A percentile compares a stretch with the other conserved stretches of the same genome.
Evolutionary conservation across 2,797 vertebrate genomes (phyloP).

Genomic region (Pangasius krempfi): DNA sequence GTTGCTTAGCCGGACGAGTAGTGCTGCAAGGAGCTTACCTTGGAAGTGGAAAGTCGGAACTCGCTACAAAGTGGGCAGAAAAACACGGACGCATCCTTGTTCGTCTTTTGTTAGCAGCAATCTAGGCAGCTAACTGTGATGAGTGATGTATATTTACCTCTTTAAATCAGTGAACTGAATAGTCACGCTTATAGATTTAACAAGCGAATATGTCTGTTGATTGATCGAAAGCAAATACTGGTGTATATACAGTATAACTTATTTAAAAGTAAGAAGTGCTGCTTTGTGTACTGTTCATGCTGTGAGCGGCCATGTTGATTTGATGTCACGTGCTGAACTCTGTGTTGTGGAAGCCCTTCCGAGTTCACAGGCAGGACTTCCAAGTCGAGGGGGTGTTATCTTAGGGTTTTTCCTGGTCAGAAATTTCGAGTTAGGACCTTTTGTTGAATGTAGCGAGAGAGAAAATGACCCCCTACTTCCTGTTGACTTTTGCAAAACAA

Average conservation of each 20-base stretch:
- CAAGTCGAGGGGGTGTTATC: not conserved
- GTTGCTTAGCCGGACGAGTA: not conserved
- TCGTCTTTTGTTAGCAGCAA: no score
- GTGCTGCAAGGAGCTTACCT: not conserved
- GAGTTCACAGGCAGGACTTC: not conserved
- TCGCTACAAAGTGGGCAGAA: not conserved
- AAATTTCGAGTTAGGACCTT: not conserved
- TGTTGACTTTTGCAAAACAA: not conserved
- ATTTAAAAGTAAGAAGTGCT: no score
- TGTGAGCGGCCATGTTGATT: not conserved
- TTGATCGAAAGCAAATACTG: no score
- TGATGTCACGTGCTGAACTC: not conserved
- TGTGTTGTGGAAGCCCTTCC: not conserved
- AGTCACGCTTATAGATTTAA: no score
- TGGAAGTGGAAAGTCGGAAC: not conserved
- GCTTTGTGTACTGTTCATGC: no score
- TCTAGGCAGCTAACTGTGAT: no score
- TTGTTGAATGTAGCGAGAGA: not conserved
- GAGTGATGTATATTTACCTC: no score
- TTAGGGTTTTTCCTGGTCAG: not conserved
- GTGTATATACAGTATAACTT: no score
- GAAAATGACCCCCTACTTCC: not conserved
- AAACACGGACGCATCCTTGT: not conserved
- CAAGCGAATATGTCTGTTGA: no score
- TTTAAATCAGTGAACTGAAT: no score